Base-by-base conservation (phyloP, 2,888 invertebrate species). In the Epinotia ramella region DNA sequence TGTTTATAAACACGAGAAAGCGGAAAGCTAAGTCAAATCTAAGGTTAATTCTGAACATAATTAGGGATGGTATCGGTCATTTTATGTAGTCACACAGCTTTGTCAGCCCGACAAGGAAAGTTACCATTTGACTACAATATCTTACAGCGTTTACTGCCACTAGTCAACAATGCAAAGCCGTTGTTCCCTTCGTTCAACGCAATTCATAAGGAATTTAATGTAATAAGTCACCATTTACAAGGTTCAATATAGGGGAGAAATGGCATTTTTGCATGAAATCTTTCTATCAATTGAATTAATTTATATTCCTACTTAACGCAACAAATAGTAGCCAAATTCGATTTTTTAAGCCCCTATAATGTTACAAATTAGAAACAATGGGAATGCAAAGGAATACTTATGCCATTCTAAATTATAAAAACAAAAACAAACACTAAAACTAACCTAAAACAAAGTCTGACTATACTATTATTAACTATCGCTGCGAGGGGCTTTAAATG, bases 161-260 rank as follows among this genome's bases (percentile, higher is more conserved):
- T 75, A 66, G 49, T 71, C 70, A 70, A 66, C 65, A 70, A 66
- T 59, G 70, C 69, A 65, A 64, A 62, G 64, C 75, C 68, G 56
- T 76, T 76, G 76, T 56, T 76, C 76, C 76, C 76, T 67, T 76
- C 76, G 66, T 75, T 76, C 53, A 56, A 76, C 71, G 72, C 76
- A 75, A 75, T 75, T 75, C 66, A 76, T 63, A 72, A 76, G 75
- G 70, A 75, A 53, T 70, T 69, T 59, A 66, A 59, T 44, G n/a
- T 75, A 49, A 70, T 70, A 71, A 73, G 44, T 71, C 74, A 75
- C 74, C 59, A 70, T 74, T 59, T 44, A 74, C 62, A 49, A 69
- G 46, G 11, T 56, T 59, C 16, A n/a, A 63, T 24, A 44, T 49
- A 24, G 65, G 70, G 65, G 65, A 71, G 75, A 70, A 69, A 46